Conservation (phyloP, 2,888 invertebrate genomes). For the Diabrotica balteata region DNA sequence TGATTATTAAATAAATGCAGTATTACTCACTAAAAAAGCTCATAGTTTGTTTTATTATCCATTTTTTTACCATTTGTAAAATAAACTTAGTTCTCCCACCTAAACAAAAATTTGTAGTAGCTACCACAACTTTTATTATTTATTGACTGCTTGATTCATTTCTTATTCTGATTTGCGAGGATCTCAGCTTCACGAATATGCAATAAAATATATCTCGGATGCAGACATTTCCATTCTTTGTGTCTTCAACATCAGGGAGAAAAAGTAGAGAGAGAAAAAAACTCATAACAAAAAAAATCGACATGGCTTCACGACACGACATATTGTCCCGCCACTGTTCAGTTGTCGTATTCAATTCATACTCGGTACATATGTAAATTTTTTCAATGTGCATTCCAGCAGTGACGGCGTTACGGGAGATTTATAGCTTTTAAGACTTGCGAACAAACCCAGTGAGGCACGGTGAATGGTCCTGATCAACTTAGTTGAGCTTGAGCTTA, state of each 20-base stretch:
- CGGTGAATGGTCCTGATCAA: too few species aligned
- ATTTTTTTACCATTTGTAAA: too few species aligned
- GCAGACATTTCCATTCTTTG: conserved; percentile 13
- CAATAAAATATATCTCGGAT: conserved; percentile 12
- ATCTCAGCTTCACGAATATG: conserved; percentile 7
- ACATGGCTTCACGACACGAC: conserved; percentile 8
- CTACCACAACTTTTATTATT: too few species aligned
- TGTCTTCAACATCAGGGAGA: not conserved
- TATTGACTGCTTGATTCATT: conserved; percentile 8
- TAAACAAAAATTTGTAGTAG: too few species aligned
- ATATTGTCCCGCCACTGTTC: conserved; percentile 4
- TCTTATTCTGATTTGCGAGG: not conserved
- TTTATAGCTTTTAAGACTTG: too few species aligned
- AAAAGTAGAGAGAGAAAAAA: not conserved
- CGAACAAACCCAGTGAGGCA: too few species aligned
- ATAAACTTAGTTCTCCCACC: too few species aligned
- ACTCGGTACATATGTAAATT: not conserved
- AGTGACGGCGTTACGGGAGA: not conserved
- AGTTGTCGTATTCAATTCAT: not conserved
- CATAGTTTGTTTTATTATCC: too few species aligned
- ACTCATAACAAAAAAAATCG: not conserved
- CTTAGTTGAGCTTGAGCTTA: too few species aligned
- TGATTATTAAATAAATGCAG: too few species aligned
- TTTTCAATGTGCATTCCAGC: not conserved
- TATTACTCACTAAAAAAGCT: too few species aligned